Conservation (phyloP, 2,797 vertebrate genomes). For the Clamator glandarius region DNA sequence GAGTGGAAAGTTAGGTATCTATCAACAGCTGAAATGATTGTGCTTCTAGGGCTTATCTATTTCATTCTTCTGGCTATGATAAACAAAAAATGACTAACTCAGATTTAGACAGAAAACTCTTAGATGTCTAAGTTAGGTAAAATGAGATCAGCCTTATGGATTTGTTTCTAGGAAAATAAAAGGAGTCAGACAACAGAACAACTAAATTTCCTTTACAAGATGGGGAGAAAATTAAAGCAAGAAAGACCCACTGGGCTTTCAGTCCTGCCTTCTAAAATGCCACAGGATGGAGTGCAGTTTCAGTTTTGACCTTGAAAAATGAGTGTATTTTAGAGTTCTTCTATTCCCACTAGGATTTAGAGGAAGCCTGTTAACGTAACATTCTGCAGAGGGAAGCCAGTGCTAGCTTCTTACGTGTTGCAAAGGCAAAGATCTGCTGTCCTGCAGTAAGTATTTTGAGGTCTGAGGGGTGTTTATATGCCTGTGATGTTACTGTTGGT, state of each 20-base stretch:
- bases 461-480: slow-evolving; percentile 1
- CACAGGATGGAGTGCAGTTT: background rate
- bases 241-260: background rate
- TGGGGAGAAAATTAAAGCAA: background rate
- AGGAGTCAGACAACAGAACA: background rate
- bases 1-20: background rate
- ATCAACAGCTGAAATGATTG: background rate
- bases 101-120: background rate
- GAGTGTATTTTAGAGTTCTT: background rate
- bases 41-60: background rate
- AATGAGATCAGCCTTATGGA: background rate
- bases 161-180: background rate
- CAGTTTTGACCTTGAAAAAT: background rate
- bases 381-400: background rate
- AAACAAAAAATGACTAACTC: background rate
- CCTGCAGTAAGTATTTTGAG: background rate
- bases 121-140: background rate
- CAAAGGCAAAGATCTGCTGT: slow-evolving; percentile 9
- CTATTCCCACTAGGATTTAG: background rate
- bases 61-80: background rate
- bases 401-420: background rate
- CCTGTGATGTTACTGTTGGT: slow-evolving; percentile 26
- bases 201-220: background rate
- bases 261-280: background rate
- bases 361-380: background rate